These are phyloP conservation scores for Lepidurus packardi DNA, from an alignment of 1,140 invertebrate genomes.

Conservation along the genomic window DNA sequence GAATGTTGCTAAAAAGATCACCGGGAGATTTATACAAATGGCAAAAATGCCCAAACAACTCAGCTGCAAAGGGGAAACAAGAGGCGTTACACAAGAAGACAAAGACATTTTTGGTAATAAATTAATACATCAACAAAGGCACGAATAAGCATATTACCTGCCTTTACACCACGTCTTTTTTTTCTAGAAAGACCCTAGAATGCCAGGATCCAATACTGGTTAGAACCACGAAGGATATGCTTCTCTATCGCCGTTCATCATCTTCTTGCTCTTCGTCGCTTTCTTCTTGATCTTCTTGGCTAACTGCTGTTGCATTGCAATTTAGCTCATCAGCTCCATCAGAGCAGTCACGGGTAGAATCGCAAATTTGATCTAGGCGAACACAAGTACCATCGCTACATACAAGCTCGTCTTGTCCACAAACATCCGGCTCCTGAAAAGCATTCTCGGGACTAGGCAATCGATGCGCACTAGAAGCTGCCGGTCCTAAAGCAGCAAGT, in stretches of 20 bases:
- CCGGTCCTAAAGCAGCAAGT: slow-evolving; percentile 46
- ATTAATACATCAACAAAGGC: neutral
- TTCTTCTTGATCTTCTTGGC: neutral
- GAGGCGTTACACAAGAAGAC: neutral
- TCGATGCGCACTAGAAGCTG: slow-evolving; percentile 51
- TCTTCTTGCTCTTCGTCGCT: neutral
- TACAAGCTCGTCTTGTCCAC: slow-evolving; percentile 43
- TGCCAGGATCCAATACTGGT: neutral
- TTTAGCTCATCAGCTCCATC: slow-evolving; percentile 42
- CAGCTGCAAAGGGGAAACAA: neutral
- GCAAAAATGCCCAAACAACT: slow-evolving; percentile 12
- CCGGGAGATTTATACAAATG: neutral
- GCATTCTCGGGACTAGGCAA: slow-evolving; percentile 46
- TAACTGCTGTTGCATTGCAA: slow-evolving; percentile 33
- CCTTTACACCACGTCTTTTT: neutral
- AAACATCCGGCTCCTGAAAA: slow-evolving; percentile 18
- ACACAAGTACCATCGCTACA: slow-evolving; percentile 46
- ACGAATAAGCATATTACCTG: neutral
- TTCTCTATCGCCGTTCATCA: neutral
- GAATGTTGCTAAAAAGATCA: no score
- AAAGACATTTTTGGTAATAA: neutral
- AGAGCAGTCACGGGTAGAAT: slow-evolving; percentile 49
- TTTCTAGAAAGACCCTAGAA: neutral
- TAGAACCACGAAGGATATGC: neutral
- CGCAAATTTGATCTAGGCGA: slow-evolving; percentile 38